Conservation (phyloP, 2,888 invertebrate species). For the Thymelicus acteon region DNA sequence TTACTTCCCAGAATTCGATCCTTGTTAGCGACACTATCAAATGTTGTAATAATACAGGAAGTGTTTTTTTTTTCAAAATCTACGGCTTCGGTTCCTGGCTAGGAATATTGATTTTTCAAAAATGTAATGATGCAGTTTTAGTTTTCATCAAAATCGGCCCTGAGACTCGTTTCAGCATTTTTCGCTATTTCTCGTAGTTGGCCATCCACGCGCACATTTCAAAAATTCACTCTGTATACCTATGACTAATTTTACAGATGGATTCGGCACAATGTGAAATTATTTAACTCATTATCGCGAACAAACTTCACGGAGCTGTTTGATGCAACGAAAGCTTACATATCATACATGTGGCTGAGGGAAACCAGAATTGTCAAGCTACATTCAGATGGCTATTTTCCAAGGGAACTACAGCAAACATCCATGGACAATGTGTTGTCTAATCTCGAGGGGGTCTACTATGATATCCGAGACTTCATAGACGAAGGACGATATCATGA, state of each 20-base stretch:
- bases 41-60: too few relatives aligned
- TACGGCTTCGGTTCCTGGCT: too few relatives aligned
- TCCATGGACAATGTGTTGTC: constrained; percentile 52
- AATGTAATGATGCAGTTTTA: too few relatives aligned
- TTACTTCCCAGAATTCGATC: too few relatives aligned
- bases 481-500: constrained; percentile 46
- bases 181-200: too few relatives aligned
- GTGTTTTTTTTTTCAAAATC: too few relatives aligned
- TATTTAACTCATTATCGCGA: constrained; percentile 48
- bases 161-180: too few relatives aligned
- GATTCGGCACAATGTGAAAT: constrained; percentile 57
- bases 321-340: constrained; percentile 55
- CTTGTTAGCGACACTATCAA: too few relatives aligned
- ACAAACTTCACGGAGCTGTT: constrained; percentile 53
- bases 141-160: too few relatives aligned
- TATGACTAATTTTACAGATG: constrained; percentile 56
- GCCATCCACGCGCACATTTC: too few relatives aligned
- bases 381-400: constrained; percentile 26
- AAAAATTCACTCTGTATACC: too few relatives aligned
- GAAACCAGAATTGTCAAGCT: constrained; percentile 52
- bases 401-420: constrained; percentile 46
- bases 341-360: constrained; percentile 54
- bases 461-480: constrained; percentile 66
- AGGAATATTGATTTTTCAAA: too few relatives aligned
- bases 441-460: constrained; percentile 52